Conservation (phyloP, 1,140 invertebrate species). For the Melanaphis sacchari region DNA sequence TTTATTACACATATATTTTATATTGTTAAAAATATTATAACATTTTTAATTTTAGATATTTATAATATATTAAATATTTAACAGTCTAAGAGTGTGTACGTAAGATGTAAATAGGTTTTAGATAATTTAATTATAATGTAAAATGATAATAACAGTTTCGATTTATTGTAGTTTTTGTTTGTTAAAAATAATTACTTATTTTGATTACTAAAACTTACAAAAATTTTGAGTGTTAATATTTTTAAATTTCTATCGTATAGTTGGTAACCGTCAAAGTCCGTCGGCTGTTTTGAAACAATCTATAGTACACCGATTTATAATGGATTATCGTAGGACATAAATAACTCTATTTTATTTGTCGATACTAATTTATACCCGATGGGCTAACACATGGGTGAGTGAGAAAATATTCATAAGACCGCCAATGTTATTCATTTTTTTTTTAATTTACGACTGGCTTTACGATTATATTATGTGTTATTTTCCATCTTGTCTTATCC, state of each 20-base stretch:
- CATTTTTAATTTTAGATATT: no score
- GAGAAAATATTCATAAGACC: slow-evolving; percentile 49
- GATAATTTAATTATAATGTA: background rate
- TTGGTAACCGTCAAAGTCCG: background rate
- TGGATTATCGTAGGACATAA: slow-evolving; percentile 46
- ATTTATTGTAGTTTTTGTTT: background rate
- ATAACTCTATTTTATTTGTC: slow-evolving; percentile 54
- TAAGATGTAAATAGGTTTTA: background rate
- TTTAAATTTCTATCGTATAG: background rate
- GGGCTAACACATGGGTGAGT: slow-evolving; percentile 52
- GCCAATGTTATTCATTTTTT: slow-evolving; percentile 50
- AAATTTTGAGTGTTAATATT: background rate
- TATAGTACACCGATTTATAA: slow-evolving; percentile 36
- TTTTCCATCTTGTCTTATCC: slow-evolving; percentile 51
- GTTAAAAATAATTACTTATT: background rate
- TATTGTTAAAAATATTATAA: background rate
- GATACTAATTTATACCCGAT: slow-evolving; percentile 56
- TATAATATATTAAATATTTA: background rate
- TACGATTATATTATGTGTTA: slow-evolving; percentile 51
- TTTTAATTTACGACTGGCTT: slow-evolving; percentile 51
- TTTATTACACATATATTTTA: background rate
- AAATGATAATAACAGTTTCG: background rate
- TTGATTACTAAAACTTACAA: background rate
- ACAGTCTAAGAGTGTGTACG: background rate
- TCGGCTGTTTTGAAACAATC: slow-evolving; percentile 42